phyloP scores from a whole-genome alignment of 2,888 invertebrate genomes.

The Tenodera sinensis region DNA sequence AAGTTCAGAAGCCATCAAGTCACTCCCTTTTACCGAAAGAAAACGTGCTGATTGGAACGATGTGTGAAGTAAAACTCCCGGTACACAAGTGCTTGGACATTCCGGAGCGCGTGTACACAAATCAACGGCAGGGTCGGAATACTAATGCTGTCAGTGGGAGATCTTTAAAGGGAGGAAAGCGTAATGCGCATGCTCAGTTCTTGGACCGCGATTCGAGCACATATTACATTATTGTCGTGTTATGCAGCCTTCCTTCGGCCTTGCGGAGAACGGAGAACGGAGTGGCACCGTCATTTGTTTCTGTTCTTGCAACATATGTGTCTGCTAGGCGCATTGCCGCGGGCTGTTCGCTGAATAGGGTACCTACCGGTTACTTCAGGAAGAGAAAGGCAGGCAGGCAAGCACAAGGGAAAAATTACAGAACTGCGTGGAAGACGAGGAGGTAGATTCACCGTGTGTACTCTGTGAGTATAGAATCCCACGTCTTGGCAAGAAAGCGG shows the following conservation, averaged over 20 bases:
- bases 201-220: background rate
- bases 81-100: too few species aligned
- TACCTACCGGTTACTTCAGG: too few species aligned
- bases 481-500: background rate
- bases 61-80: too few species aligned
- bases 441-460: background rate
- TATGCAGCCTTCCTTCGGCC: background rate
- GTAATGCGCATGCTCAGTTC: background rate
- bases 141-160: background rate
- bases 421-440: too few species aligned
- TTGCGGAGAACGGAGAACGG: background rate
- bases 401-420: too few species aligned
- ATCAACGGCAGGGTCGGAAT: background rate
- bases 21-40: too few species aligned
- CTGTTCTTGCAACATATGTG: background rate
- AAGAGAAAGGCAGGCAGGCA: too few species aligned
- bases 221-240: background rate
- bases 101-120: background rate
- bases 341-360: too few species aligned
- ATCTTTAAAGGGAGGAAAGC: background rate
- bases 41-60: too few species aligned
- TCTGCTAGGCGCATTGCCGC: background rate
- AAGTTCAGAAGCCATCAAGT: too few species aligned
- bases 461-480: background rate
- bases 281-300: background rate